phyloP scores from a whole-genome alignment of 2,113 vertebrate genomes.

The Prinia subflava region DNA sequence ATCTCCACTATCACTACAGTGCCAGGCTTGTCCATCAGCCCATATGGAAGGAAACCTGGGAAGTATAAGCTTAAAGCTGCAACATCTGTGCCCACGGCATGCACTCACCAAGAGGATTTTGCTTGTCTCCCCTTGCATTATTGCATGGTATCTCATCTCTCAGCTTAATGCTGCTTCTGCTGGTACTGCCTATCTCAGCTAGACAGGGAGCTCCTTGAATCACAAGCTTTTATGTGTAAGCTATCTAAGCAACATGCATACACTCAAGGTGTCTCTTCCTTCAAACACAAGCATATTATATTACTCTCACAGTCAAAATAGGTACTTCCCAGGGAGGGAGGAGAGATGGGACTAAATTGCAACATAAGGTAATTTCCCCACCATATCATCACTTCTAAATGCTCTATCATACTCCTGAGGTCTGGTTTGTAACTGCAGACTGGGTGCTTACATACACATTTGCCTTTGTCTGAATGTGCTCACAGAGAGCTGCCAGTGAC shows the following conservation, averaged over 20 bases:
- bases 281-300: neutral
- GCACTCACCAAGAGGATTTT: neutral
- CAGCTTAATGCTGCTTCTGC: constrained; percentile 12
- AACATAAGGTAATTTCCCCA: neutral
- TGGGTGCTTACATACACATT: neutral
- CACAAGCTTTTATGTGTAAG: constrained; percentile 17
- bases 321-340: neutral
- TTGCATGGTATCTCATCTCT: constrained; percentile 38
- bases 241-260: constrained; percentile 17
- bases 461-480: neutral
- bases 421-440: neutral
- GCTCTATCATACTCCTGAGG: neutral
- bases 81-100: neutral
- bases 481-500: neutral
- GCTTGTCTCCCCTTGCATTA: constrained; percentile 18
- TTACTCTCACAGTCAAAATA: neutral
- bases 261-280: constrained; percentile 13
- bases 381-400: neutral
- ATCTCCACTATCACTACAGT: neutral
- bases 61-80: neutral
- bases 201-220: constrained; percentile 5
- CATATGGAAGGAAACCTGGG: neutral
- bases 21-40: neutral
- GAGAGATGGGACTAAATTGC: neutral
- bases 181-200: constrained; percentile 24